phyloP scores from a whole-genome alignment of 1,140 invertebrate genomes.

The Euwallacea similis region DNA sequence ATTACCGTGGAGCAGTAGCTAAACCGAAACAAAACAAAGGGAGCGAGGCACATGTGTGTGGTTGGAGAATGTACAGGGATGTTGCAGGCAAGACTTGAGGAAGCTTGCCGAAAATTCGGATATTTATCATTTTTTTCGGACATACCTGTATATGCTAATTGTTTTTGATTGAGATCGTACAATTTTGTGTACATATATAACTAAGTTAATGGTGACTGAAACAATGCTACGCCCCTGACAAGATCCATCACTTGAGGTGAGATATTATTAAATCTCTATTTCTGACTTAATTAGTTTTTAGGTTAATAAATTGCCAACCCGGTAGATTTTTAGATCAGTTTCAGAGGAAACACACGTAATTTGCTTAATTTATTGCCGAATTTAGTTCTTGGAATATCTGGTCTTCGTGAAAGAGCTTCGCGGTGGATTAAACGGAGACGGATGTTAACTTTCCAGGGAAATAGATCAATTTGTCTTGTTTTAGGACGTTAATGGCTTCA shows the following conservation, averaged over 20 bases:
- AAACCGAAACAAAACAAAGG: conserved; percentile 11
- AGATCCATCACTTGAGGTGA: conserved; percentile 23
- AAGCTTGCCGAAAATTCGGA: too few relatives aligned
- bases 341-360: conserved; percentile 24
- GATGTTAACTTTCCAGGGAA: too few relatives aligned
- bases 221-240: conserved; percentile 10
- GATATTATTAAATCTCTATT: conserved; percentile 37
- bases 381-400: conserved; percentile 14
- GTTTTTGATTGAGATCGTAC: too few relatives aligned
- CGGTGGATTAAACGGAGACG: too few relatives aligned
- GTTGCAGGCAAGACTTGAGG: neutral
- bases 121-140: too few relatives aligned
- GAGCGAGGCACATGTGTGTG: conserved; percentile 12
- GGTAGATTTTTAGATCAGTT: conserved; percentile 16
- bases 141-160: too few relatives aligned
- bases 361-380: conserved; percentile 27
- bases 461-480: too few relatives aligned
- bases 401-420: neutral
- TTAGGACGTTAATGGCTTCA: too few relatives aligned
- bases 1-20: conserved; percentile 23
- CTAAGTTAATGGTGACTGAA: neutral
- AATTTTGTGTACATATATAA: too few relatives aligned
- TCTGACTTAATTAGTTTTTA: conserved; percentile 35
- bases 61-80: conserved; percentile 4
- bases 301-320: conserved; percentile 23